phyloP scores from a whole-genome alignment of 1,140 invertebrate species.

The Drosophila pseudoananassae region DNA sequence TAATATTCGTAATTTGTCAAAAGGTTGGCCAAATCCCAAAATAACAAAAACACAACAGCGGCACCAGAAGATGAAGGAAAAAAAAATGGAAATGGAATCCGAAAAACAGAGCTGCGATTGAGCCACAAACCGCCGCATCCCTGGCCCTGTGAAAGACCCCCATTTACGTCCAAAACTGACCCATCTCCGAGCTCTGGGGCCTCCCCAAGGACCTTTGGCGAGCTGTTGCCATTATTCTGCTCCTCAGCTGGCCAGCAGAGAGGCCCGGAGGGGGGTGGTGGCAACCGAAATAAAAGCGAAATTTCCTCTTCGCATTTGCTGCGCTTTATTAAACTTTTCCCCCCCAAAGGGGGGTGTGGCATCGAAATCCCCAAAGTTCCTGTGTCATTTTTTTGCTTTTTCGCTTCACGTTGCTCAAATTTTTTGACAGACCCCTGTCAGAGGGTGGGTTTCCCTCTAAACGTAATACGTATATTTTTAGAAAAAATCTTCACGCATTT shows the following conservation, averaged over 20 bases:
- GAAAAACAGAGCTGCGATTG: constrained; percentile 74
- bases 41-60: constrained; percentile 60
- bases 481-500: constrained; percentile 83
- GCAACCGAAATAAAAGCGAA: constrained; percentile 69
- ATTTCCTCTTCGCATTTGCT: constrained; percentile 80
- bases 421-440: constrained; percentile 73
- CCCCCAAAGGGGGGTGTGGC: constrained; percentile 21
- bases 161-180: constrained; percentile 37
- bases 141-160: constrained; percentile 2
- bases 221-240: constrained; percentile 80
- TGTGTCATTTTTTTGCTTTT: constrained; percentile 77
- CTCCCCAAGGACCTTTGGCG: constrained; percentile 73
- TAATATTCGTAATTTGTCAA: constrained; percentile 84
- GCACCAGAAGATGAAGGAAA: constrained; percentile 18
- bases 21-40: constrained; percentile 82
- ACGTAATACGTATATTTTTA: constrained; percentile 29
- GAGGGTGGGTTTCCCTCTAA: constrained; percentile 35
- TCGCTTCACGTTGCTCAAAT: constrained; percentile 47
- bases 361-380: constrained; percentile 78
- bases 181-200: constrained; percentile 28
- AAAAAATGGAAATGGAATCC: constrained; percentile 67
- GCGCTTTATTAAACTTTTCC: constrained; percentile 77
- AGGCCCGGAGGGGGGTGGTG: constrained; percentile 4
- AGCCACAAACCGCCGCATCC: constrained; percentile 45
- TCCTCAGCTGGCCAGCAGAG: constrained; percentile 58